These are phyloP conservation scores for Choloepus didactylus DNA, from an alignment of 2,797 vertebrate genomes.

Conservation along the genomic window DNA sequence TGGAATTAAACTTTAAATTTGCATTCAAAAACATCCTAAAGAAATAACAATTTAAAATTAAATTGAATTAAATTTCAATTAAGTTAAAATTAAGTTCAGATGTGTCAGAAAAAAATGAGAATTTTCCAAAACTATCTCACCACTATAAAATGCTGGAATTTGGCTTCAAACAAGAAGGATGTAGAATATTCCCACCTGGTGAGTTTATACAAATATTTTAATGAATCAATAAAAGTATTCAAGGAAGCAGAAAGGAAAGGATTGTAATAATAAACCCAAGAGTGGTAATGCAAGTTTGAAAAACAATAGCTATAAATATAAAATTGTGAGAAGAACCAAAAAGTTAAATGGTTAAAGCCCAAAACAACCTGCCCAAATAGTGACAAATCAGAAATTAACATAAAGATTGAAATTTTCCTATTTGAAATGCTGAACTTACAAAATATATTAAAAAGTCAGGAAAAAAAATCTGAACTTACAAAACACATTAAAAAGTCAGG, in stretches of 20 bases:
- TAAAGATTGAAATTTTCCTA: background rate
- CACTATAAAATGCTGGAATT: background rate
- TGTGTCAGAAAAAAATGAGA: background rate
- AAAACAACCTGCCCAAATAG: background rate
- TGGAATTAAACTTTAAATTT: background rate
- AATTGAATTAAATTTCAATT: background rate
- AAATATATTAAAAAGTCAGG: background rate
- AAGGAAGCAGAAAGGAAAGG: background rate
- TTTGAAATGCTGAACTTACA: background rate
- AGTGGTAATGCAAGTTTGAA: background rate
- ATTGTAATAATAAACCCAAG: background rate
- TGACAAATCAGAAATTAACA: background rate
- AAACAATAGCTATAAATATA: background rate
- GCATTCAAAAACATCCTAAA: background rate
- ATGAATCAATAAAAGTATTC: background rate
- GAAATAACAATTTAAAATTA: background rate
- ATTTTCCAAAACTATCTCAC: background rate
- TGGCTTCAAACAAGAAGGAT: background rate
- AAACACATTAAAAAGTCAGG: background rate
- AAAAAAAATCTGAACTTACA: background rate
- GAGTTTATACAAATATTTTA: background rate
- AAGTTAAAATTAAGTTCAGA: constrained; percentile 2
- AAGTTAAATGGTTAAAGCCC: background rate
- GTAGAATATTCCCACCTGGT: background rate
- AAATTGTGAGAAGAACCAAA: background rate